Evolutionary conservation across 2,113 vertebrate genomes (phyloP), one percentile per base, ranked within the genome.

Genomic region (Thalassarche chlororhynchos): DNA sequence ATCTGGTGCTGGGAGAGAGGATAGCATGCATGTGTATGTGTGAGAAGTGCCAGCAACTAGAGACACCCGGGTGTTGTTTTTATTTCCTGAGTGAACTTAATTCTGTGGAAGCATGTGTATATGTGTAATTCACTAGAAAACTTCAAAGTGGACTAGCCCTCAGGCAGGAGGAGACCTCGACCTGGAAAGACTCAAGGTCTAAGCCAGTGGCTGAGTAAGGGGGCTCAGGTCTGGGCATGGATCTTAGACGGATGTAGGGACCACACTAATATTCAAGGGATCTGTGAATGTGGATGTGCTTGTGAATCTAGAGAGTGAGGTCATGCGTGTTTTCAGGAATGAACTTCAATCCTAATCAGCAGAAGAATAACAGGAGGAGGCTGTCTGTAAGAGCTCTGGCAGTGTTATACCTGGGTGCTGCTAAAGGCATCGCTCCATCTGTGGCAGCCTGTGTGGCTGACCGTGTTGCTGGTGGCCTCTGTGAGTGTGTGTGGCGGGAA

Each of bases 391-490:
- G 32, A n/a, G 24, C 28, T 70, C 5, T 25, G 14, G 8, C 44
- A 29, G 16, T 9, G 32, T 17, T 64, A 12, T 8, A 19, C 8
- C 16, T 23, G 19, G 21, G 8, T 52, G 13, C 32, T 36, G 26
- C 29, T 80, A 21, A 40, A 91, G 32, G 14, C 14, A 14, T 14
- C 34, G 31, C 3, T 65, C 29, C 25, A 8, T 25, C n/a, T 38
- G 14, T 34, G 4, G 7, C 31, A 80, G 24, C 17, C 16, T 66
- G 4, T 52, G 19, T 70, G n/a, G 51, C 42, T 36, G n/a, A 5
- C 12, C 3, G 0, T 36, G 21, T 12, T n/a, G n/a, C n/a, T 25
- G 14, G 9, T 60, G 28, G 11, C 34, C 11, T 68, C 21, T 52
- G 18, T 20, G 25, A 38, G 3, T 5, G 4, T 12, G 5, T 49